phyloP scores from a whole-genome alignment of 2,888 invertebrate species.

The Pachymerium ferrugineum region DNA sequence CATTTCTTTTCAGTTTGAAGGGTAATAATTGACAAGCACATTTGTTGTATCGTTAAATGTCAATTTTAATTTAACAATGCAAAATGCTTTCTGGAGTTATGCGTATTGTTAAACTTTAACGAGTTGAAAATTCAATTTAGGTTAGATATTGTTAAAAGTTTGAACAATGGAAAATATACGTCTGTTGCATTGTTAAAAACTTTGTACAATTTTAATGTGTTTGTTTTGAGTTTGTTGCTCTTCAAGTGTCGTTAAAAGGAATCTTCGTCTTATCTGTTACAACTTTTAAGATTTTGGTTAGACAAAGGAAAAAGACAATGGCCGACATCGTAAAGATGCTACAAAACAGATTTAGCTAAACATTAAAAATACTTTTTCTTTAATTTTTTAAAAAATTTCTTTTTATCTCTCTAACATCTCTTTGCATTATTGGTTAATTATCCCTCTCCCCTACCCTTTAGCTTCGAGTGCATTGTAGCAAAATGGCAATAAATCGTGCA shows the following conservation, averaged over 20 bases:
- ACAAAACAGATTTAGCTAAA: slow-evolving; percentile 9
- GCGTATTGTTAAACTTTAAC: too few species aligned
- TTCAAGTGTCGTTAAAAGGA: slow-evolving; percentile 24
- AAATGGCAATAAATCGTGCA: slow-evolving; percentile 24
- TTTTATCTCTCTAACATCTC: neutral
- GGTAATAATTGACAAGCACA: too few species aligned
- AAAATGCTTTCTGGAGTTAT: too few species aligned
- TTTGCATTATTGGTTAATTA: slow-evolving; percentile 16
- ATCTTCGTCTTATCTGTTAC: too few species aligned
- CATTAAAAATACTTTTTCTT: slow-evolving; percentile 24
- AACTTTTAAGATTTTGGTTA: neutral
- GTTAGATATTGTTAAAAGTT: neutral
- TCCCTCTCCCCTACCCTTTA: slow-evolving; percentile 5
- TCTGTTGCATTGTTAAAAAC: neutral
- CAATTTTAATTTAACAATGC: too few species aligned
- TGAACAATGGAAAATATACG: neutral
- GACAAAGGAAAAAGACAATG: slow-evolving; percentile 23
- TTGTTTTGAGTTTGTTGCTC: slow-evolving; percentile 25
- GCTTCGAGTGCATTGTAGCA: slow-evolving; percentile 15
- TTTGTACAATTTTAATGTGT: slow-evolving; percentile 22
- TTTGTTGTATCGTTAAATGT: too few species aligned
- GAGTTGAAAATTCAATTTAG: too few species aligned
- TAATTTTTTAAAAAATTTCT: slow-evolving; percentile 4
- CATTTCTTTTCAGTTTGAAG: too few species aligned
- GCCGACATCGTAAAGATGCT: slow-evolving; percentile 21